Evolutionary conservation across 1,140 invertebrate species (phyloP), one percentile per base, ranked within the genome.

Genomic region (Tetraneura akinire): DNA sequence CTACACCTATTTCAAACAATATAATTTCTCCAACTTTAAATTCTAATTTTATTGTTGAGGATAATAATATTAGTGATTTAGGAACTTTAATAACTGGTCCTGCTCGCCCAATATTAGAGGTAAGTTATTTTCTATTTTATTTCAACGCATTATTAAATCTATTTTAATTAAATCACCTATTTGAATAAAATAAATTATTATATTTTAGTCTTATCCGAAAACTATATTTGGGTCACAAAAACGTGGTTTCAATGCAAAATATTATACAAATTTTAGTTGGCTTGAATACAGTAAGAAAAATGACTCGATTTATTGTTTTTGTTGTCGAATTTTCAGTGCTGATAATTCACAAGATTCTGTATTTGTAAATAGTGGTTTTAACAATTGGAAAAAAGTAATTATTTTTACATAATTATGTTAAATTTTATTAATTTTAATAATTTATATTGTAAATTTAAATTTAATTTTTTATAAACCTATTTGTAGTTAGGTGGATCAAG

Each of bases 401-500:
- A 23, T 5, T 57, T 57, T 21, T 60, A 62, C 1, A 23, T 14
- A 62, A 32, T 62, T 14, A 14, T 62, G 26, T 4, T 60, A 14
- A 11, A 13, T 62, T 23, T 13, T 23, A 6, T 23, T 60, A 60
- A 3, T 60, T 26, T 60, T 18, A 21, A 26, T 23, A 26, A 23
- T 62, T 16, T 62, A 53, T n/a, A n/a, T 9, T 53, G 51, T n/a
- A 6, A 53, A n/a, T 14, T 51, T 51, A 14, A 51, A n/a, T 8
- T 18, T 60, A 29, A 23, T 29, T 23, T 60, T 23, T 13, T 23
- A 26, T 29, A 21, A 3, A 29, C 3, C 13, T 21, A 60, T 60
- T 62, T 62, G 23, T 62, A 62, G 60, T 62, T 62, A 32, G 16
- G 9, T 18, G 60, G 60, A 18, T 62, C 60, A 29, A 62, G 26